Conservation (phyloP, 2,113 vertebrate species). For the Sphaerodactylus townsendi region DNA sequence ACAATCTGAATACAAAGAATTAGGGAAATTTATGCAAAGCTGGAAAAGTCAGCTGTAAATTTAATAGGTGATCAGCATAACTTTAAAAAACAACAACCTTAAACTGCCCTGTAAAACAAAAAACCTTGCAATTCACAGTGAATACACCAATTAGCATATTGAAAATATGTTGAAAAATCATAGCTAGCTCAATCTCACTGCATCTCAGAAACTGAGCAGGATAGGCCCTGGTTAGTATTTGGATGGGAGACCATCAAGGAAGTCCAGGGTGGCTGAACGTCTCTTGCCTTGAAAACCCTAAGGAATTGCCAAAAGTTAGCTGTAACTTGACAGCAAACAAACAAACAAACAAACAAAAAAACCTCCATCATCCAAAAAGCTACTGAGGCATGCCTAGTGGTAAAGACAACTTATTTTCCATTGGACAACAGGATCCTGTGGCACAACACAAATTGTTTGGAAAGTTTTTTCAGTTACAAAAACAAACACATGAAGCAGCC, state of each 20-base stretch:
- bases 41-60: background rate
- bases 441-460: background rate
- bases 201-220: too few relatives aligned
- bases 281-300: too few relatives aligned
- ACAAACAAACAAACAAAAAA: too few relatives aligned
- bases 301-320: too few relatives aligned
- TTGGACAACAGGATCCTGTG: background rate
- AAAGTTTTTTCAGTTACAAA: background rate
- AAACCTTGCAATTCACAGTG: background rate
- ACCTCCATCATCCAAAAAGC: background rate
- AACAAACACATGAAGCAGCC: too few relatives aligned
- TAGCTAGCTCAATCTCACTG: background rate
- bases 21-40: too few relatives aligned
- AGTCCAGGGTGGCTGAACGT: too few relatives aligned
- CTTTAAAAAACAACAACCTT: background rate
- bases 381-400: background rate
- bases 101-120: background rate
- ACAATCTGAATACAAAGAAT: background rate
- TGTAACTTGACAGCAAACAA: too few relatives aligned
- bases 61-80: slow-evolving; percentile 7
- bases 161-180: background rate
- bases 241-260: too few relatives aligned
- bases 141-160: background rate
- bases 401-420: background rate
- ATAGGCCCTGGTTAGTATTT: too few relatives aligned